Conservation (phyloP, 2,888 invertebrate species). For the Phorcus lineatus region DNA sequence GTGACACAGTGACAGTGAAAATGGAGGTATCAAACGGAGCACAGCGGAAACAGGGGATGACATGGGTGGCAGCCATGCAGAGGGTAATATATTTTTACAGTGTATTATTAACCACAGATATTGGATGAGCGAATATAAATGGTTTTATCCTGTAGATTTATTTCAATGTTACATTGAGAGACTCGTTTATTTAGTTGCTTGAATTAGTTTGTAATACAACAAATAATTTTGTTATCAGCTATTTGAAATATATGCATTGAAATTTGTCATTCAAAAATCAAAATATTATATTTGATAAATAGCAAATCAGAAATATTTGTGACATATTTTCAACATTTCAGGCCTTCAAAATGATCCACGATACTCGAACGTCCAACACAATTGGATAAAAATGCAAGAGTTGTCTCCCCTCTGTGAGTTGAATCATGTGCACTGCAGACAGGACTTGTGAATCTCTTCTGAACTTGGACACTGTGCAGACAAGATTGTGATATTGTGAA, state of each 20-base stretch:
- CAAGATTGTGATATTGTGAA: no score
- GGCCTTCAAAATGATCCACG: slow-evolving; percentile 57
- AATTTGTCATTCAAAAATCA: no score
- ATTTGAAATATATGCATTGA: no score
- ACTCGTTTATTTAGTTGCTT: no score
- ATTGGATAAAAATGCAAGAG: not conserved
- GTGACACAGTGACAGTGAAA: slow-evolving; percentile 52
- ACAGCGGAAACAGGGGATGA: slow-evolving; percentile 57
- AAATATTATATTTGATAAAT: no score
- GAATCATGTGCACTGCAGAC: not conserved
- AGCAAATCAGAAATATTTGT: not conserved
- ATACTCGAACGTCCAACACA: slow-evolving; percentile 35
- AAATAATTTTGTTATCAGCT: no score
- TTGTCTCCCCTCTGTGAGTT: not conserved
- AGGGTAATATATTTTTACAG: slow-evolving; percentile 52
- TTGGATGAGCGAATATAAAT: not conserved
- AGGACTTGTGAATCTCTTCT: not conserved
- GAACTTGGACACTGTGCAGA: not conserved
- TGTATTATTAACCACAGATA: not conserved
- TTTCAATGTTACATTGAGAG: no score
- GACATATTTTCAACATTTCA: slow-evolving; percentile 29
- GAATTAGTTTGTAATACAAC: no score
- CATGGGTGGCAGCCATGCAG: slow-evolving; percentile 70
- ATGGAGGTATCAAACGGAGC: slow-evolving; percentile 53
- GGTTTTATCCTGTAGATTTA: no score